Evolutionary conservation across 1,140 invertebrate genomes (phyloP).

Genomic region (Drosophila busckii): DNA sequence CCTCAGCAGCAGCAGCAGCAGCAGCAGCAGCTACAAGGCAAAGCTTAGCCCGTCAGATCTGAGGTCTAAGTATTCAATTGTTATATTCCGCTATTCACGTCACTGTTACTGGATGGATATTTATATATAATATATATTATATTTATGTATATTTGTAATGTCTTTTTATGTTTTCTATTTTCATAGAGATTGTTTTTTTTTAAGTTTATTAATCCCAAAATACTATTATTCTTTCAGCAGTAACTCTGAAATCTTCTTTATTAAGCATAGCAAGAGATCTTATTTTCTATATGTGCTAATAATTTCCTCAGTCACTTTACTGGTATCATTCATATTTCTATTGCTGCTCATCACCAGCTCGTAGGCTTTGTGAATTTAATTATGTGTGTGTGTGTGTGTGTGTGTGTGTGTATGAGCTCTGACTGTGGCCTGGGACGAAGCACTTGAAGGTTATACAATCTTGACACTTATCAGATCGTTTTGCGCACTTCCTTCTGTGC

Average conservation of each 20-base stretch:
- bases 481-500: slow-evolving; percentile 59
- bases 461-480: slow-evolving; percentile 73
- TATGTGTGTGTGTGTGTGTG: slow-evolving; percentile 23
- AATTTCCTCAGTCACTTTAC: no score
- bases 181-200: slow-evolving; percentile 14
- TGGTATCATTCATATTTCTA: not conserved
- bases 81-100: no score
- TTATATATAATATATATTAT: no score
- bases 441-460: slow-evolving; percentile 72
- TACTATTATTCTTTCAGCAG: slow-evolving; percentile 12
- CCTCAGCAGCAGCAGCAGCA: not conserved
- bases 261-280: no score
- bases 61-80: no score
- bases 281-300: no score
- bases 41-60: no score
- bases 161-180: slow-evolving; percentile 35
- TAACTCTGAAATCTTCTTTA: slow-evolving; percentile 47
- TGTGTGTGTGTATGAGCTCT: not conserved
- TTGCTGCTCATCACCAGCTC: slow-evolving; percentile 20
- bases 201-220: no score
- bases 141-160: no score
- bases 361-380: slow-evolving; percentile 40
- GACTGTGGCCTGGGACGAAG: slow-evolving; percentile 26
- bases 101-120: no score
- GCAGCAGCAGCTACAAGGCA: slow-evolving; percentile 3